Conservation (phyloP, 37 sponge, comb jelly and placozoan genomes). For the Ianthella basta region DNA sequence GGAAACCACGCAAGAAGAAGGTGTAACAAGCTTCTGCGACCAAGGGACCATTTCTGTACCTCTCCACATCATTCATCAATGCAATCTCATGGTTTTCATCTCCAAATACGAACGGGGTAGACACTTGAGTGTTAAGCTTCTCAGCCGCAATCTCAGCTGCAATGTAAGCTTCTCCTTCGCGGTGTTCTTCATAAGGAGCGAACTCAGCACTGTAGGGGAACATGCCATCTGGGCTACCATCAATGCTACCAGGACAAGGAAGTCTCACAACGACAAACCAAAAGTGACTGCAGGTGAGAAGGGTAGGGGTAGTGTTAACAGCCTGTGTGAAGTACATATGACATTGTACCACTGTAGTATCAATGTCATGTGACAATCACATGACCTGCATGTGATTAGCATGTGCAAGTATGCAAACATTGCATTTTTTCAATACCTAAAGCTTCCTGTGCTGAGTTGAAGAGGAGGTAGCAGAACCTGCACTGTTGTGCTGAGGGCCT, state of each 20-base stretch:
- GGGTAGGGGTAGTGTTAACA: not conserved
- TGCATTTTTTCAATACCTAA: not conserved
- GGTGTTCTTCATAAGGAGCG: not conserved
- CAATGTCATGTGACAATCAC: too few species aligned
- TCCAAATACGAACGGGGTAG: slow-evolving; percentile 4
- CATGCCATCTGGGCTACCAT: not conserved
- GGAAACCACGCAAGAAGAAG: slow-evolving; percentile 12
- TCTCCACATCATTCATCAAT: not conserved
- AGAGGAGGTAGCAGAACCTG: not conserved
- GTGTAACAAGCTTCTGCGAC: not conserved
- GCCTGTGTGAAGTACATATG: too few species aligned
- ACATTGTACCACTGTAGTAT: too few species aligned
- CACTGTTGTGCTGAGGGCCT: slow-evolving; percentile 13
- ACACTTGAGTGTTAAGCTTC: not conserved
- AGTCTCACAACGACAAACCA: slow-evolving; percentile 5
- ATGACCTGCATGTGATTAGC: too few species aligned
- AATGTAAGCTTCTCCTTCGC: not conserved
- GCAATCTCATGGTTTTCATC: not conserved
- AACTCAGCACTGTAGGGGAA: not conserved
- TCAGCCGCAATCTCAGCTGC: slow-evolving; percentile 9
- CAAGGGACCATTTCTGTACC: not conserved
- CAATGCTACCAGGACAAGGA: not conserved
- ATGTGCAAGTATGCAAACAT: too few species aligned
- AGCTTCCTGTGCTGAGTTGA: not conserved
- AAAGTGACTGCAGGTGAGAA: not conserved